Evolutionary conservation across 2,888 invertebrate species (phyloP).

Genomic region (Drosophila incognita): DNA sequence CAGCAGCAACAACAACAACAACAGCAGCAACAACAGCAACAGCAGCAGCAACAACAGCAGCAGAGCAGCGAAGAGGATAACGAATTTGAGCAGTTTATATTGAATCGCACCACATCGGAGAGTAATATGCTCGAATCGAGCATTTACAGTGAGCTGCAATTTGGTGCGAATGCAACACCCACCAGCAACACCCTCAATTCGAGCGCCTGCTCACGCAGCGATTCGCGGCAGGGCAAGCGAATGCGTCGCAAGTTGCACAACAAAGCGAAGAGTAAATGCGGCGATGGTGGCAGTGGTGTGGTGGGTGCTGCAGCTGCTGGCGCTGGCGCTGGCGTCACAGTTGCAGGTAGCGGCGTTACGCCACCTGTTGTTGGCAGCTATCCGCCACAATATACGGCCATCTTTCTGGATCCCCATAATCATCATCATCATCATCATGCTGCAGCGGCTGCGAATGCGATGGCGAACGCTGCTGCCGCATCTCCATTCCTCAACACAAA

Average conservation of each 20-base stretch:
- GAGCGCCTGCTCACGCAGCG: constrained; percentile 76
- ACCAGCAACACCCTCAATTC: constrained; percentile 57
- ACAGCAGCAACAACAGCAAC: constrained; percentile 1
- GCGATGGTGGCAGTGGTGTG: constrained; percentile 33
- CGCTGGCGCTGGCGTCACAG: constrained; percentile 26
- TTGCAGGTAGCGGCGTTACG: constrained; percentile 37
- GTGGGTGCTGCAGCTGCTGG: constrained; percentile 25
- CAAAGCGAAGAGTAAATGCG: constrained; percentile 49
- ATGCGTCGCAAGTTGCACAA: constrained; percentile 76
- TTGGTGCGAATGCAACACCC: constrained; percentile 39
- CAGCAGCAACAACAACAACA: constrained; percentile 44
- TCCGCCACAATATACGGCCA: constrained; percentile 83
- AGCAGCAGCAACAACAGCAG: constrained; percentile 26
- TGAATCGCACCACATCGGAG: constrained; percentile 82
- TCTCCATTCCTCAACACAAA: constrained; percentile 66
- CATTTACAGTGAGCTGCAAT: constrained; percentile 81
- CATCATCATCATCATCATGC: constrained; percentile 59
- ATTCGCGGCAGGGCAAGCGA: constrained; percentile 76
- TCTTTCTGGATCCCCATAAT: constrained; percentile 77
- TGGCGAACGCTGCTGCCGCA: constrained; percentile 71
- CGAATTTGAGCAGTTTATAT: constrained; percentile 78
- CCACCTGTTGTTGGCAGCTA: constrained; percentile 71
- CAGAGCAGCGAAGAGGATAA: constrained; percentile 50
- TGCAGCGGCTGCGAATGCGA: constrained; percentile 61
- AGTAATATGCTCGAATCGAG: constrained; percentile 83